Base-by-base conservation (phyloP, 2,113 vertebrate species). In the Psittacula cyanocephala region DNA sequence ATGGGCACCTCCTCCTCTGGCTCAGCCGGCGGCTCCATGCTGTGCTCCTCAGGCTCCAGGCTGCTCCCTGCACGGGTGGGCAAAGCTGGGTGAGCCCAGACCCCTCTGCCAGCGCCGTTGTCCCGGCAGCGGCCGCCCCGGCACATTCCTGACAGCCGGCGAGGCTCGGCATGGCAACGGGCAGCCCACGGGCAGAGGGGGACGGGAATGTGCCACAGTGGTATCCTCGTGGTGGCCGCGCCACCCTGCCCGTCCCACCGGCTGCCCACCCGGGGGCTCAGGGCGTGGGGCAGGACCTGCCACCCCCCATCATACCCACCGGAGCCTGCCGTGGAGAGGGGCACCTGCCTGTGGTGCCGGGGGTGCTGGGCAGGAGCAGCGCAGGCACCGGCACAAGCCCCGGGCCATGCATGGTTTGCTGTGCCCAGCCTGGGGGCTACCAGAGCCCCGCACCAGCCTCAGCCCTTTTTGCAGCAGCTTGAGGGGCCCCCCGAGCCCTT, bases 11-110 rank as follows among this genome's bases (percentile, higher is more conserved):
- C 97, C 67, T 88, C 97, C 59, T 85, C 93, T 6, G 75, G 86
- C 89, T 75, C n/a, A 2, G 82, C 89, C 25, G 84, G 70, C 7
- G 65, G 85, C 55, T 97, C 88, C 97, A 97, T 97, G 78, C 81
- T 97, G 74, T 3, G 43, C 77, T 95, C 62, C 81, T 80, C 25
- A 6, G 91, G 69, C 87, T 94, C 88, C 41, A 76, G 93, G 77
- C 60, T 94, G 67, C 43, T 94, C 80, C 93, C 97, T 97, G 91
- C 52, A 33, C 3, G 44, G 70, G 49, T 28, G 81, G 74, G 89
- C 18, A 29, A 65, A 63, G 18, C 41, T 3, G 25, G 20, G 6
- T 97, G 79, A 96, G 62, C 33, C 55, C 0, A 1, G 52, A 37
- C 33, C 55, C 41, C 23, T 17, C 33, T 1, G 5, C 31, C 19